These are phyloP conservation scores for Aphelenchoides avenae DNA, from an alignment of 1,140 invertebrate genomes.

Conservation along the genomic window DNA sequence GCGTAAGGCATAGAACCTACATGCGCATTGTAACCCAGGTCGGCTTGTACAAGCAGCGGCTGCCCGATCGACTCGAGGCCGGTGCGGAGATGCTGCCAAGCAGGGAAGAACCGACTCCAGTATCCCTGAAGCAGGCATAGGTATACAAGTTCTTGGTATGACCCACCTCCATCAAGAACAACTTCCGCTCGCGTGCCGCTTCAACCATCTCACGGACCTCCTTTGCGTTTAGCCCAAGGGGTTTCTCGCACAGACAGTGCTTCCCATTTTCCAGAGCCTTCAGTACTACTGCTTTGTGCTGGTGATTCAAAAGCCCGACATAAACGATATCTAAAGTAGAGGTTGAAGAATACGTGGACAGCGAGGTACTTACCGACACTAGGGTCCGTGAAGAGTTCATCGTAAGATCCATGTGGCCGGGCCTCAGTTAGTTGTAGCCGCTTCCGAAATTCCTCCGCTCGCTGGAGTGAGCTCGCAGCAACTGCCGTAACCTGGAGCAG, in stretches of 20 bases:
- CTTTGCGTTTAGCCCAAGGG: constrained; percentile 71
- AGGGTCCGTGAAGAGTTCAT: constrained; percentile 13
- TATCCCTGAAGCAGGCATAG: constrained; percentile 8
- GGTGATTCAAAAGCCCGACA: constrained; percentile 24
- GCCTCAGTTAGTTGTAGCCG: constrained; percentile 3
- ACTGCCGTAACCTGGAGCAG: constrained; percentile 3
- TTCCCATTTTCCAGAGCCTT: constrained; percentile 69
- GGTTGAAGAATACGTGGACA: not conserved
- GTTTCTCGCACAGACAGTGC: constrained; percentile 78
- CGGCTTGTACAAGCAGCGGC: constrained; percentile 8
- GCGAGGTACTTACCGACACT: constrained; percentile 15
- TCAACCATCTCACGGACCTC: constrained; percentile 32
- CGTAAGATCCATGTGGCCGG: constrained; percentile 20
- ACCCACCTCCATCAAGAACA: constrained; percentile 30
- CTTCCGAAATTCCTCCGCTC: constrained; percentile 9
- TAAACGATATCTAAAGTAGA: constrained; percentile 29
- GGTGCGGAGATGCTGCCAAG: constrained; percentile 11
- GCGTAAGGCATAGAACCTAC: not conserved
- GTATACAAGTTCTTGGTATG: not conserved
- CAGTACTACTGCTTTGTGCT: constrained; percentile 11
- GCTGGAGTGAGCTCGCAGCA: constrained; percentile 12
- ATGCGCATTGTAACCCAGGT: constrained; percentile 9
- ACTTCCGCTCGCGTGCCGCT: constrained; percentile 16
- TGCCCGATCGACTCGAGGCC: not conserved
- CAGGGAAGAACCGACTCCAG: constrained; percentile 25